A percentile compares a stretch with the other conserved stretches of the same genome.
These are phyloP conservation scores for Morus bassanus DNA, from an alignment of 2,797 vertebrate genomes.

Conservation along the genomic window DNA sequence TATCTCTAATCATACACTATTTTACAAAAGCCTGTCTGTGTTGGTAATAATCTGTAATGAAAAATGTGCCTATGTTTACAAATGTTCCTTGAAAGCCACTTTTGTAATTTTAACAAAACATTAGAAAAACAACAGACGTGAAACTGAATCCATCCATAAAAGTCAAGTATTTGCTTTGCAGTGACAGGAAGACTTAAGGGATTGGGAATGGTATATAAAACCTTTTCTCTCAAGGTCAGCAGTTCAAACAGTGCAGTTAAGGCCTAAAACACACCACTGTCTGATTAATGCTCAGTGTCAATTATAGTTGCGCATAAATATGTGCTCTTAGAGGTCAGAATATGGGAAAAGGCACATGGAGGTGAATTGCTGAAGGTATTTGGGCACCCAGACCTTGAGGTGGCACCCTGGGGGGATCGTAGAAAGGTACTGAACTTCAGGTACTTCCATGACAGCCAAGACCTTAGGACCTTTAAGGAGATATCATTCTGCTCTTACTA, in stretches of 20 bases:
- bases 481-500: neutral
- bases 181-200: conserved; percentile 40
- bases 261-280: neutral
- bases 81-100: conserved; percentile 19
- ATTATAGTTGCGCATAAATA: neutral
- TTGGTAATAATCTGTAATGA: neutral
- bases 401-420: neutral
- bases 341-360: neutral
- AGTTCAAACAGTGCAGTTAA: conserved; percentile 27
- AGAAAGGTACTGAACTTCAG: neutral
- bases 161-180: conserved; percentile 49
- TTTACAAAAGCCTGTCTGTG: neutral
- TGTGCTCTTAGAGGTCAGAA: neutral
- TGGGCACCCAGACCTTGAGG: neutral
- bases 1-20: neutral
- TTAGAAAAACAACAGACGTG: conserved; percentile 18
- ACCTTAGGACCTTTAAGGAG: neutral
- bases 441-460: neutral
- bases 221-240: conserved; percentile 35
- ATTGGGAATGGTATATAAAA: conserved; percentile 36
- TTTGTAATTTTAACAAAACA: conserved; percentile 42
- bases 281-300: conserved; percentile 17
- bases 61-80: conserved; percentile 41
- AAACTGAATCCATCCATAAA: conserved; percentile 51
- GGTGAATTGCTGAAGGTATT: neutral